Evolutionary conservation across 2,888 invertebrate species (phyloP).

Genomic region (Torymus texanus): DNA sequence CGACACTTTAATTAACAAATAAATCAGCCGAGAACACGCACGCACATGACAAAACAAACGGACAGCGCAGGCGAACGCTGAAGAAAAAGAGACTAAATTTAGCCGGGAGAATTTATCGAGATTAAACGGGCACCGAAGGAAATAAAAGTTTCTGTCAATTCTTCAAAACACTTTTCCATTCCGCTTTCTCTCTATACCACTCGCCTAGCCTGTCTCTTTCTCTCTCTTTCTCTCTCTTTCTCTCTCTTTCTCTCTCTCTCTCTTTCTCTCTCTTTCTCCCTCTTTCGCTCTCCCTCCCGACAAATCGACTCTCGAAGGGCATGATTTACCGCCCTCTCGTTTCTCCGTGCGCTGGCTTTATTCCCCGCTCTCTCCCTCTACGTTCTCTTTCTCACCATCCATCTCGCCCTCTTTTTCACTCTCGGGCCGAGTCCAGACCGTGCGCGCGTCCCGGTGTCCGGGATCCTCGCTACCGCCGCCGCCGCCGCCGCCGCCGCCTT

Average conservation of each 20-base stretch:
- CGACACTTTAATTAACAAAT: conserved; percentile 44
- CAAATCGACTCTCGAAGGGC: conserved; percentile 51
- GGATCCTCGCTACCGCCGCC: conserved; percentile 22
- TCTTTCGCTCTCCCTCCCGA: conserved; percentile 6
- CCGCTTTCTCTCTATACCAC: conserved; percentile 47
- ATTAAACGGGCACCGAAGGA: conserved; percentile 44
- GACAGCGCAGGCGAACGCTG: background rate
- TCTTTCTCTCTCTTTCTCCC: conserved; percentile 4
- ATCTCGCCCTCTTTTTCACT: conserved; percentile 3
- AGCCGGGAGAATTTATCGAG: conserved; percentile 40
- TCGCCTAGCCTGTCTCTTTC: conserved; percentile 55
- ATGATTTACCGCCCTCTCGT: conserved; percentile 52
- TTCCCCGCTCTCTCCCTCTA: conserved; percentile 31
- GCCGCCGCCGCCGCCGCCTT: conserved; percentile 9
- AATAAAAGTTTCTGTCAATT: conserved; percentile 48
- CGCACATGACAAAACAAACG: background rate
- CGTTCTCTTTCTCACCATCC: conserved; percentile 24
- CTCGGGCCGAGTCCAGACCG: too few species aligned
- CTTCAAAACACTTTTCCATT: conserved; percentile 47
- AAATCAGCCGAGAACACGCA: conserved; percentile 22
- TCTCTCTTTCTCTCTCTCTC: conserved; percentile 6
- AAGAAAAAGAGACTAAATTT: conserved; percentile 22
- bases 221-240: conserved; percentile 13
- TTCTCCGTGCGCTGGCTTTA: conserved; percentile 36
- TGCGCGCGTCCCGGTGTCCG: conserved; percentile 13